Evolutionary conservation across 2,797 vertebrate genomes (phyloP).

Genomic region (Oreochromis grahami): DNA sequence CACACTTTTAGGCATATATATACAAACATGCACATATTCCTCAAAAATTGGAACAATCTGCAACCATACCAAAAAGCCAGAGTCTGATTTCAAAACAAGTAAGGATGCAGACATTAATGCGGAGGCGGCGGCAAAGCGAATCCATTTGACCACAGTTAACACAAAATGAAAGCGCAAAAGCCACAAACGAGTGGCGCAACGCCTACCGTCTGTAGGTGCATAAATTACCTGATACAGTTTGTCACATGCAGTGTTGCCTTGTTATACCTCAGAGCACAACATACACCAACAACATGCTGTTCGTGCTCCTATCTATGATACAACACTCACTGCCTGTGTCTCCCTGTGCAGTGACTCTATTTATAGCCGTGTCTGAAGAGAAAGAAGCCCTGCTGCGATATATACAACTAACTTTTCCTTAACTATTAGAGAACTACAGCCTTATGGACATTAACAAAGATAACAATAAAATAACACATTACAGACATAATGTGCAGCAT

Average conservation of each 20-base stretch:
- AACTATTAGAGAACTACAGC: not conserved
- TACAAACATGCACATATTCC: not conserved
- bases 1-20: not conserved
- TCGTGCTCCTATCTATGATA: not conserved
- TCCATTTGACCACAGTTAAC: slow-evolving; percentile 41
- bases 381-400: slow-evolving; percentile 1
- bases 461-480: not conserved
- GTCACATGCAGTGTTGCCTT: slow-evolving; percentile 12
- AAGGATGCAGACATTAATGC: not conserved
- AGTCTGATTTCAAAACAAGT: not conserved
- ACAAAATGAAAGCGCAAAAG: slow-evolving; percentile 8
- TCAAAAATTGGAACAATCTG: slow-evolving; percentile 4
- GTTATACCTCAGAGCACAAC: slow-evolving; percentile 12
- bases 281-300: slow-evolving; percentile 6
- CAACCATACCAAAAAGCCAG: not conserved
- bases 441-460: not conserved
- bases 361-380: slow-evolving; percentile 26
- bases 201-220: not conserved
- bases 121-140: slow-evolving; percentile 3
- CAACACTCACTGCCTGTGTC: not conserved
- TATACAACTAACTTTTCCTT: not conserved
- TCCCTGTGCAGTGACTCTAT: slow-evolving; percentile 19
- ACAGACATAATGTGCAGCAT: not conserved
- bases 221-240: slow-evolving; percentile 24
- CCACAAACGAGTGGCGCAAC: slow-evolving; percentile 1